Base-by-base conservation (phyloP, 2,888 invertebrate species). In the Busseola fusca region DNA sequence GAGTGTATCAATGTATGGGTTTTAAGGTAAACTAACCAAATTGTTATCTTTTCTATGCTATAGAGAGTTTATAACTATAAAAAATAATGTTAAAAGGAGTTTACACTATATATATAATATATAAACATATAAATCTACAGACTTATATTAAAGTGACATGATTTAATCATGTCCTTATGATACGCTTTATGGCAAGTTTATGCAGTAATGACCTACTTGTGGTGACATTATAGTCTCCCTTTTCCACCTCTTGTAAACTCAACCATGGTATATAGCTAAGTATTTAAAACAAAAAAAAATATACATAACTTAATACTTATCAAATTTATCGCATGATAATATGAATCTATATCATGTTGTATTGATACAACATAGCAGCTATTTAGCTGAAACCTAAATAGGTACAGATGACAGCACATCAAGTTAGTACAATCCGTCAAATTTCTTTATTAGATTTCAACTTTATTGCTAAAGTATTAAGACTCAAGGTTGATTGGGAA, bases 121-220 rank as follows among this genome's bases (percentile, higher is more conserved):
- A 40, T 42, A 16, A 37, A n/a, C n/a, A n/a, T n/a, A n/a, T n/a
- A 48, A 58, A 62, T 58, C 18, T 5, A 3, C 25, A 45, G 27
- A 25, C 0, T 34, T n/a, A 34, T 16, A 30, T 42, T 59, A 45
- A 10, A 34, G 12, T 37, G 21, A 45, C 16, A 25, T 66, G 27
- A 45, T 76, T 0, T 16, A 30, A 58, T 67, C 57, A 37, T 67
- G 42, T 48, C 30, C 21, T n/a, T 48, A 14, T 18, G 25, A 48
- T n/a, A n/a, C n/a, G 37, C 1, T 54, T 54, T 52, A 30, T 37
- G 10, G 16, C 0, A 1, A 21, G 7, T 9, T 10, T 50, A 30
- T 18, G 34, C 21, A 0, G 34, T 0, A 18, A 6, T 16, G 16
- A 69, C 30, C n/a, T 21, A 48, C 21, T 37, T 30, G 48, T 27